These are phyloP conservation scores for Percopsis transmontana DNA, from an alignment of 2,113 vertebrate genomes.

Conservation along the genomic window DNA sequence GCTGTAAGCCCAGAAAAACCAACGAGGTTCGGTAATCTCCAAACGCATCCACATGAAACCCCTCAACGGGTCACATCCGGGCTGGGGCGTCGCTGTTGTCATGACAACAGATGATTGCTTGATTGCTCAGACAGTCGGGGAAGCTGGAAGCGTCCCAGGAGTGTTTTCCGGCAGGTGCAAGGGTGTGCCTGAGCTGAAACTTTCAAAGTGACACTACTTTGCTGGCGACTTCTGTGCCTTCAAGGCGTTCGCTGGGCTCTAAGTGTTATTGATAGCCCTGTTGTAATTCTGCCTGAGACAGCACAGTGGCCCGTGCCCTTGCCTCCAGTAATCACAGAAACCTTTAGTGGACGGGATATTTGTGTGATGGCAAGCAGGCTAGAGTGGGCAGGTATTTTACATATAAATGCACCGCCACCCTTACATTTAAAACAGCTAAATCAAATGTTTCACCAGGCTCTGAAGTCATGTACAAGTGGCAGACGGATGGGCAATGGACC, in stretches of 20 bases:
- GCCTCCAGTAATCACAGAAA: conserved; percentile 58
- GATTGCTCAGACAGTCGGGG: too few relatives aligned
- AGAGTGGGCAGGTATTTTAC: conserved; percentile 33
- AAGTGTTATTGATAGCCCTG: conserved; percentile 63
- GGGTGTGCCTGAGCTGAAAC: conserved; percentile 13
- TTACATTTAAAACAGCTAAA: conserved; percentile 21
- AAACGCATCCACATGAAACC: too few relatives aligned
- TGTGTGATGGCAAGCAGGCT: conserved; percentile 28
- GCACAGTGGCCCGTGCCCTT: conserved; percentile 61
- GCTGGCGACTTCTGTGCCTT: conserved; percentile 31
- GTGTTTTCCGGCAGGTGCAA: too few relatives aligned
- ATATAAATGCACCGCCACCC: conserved; percentile 41
- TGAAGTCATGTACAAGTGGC: not conserved
- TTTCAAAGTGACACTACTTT: conserved; percentile 58
- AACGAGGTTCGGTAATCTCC: too few relatives aligned
- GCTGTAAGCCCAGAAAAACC: conserved; percentile 16
- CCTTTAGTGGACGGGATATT: conserved; percentile 52
- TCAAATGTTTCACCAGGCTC: not conserved
- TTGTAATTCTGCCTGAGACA: conserved; percentile 59
- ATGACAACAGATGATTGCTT: too few relatives aligned
- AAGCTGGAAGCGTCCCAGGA: too few relatives aligned
- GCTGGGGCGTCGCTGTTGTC: too few relatives aligned
- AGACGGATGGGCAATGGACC: not conserved
- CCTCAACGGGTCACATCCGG: too few relatives aligned
- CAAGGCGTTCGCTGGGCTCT: conserved; percentile 31